A percentile compares a stretch with the other conserved stretches of the same genome.
Conservation (phyloP, 1,140 invertebrate species). For the Cydia strobilella region DNA sequence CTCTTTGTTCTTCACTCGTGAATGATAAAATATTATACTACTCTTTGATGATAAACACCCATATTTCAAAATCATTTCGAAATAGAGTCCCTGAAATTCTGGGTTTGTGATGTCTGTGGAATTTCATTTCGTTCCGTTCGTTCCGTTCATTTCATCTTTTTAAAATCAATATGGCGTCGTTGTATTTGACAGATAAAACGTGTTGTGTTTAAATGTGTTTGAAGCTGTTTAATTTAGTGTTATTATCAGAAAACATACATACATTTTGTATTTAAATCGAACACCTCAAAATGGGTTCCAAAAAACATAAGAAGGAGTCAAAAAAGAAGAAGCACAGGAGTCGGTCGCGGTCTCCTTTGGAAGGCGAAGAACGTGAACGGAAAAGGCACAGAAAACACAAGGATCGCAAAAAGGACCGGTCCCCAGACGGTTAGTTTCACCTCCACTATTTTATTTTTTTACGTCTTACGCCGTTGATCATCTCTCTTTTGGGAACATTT, state of each 20-base stretch:
- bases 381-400: slow-evolving; percentile 74
- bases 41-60: too few species aligned
- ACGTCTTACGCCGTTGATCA: slow-evolving; percentile 50
- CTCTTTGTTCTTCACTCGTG: too few species aligned
- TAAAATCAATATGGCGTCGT: too few species aligned
- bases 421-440: slow-evolving; percentile 69
- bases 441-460: slow-evolving; percentile 40
- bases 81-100: too few species aligned
- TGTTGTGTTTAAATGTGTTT: too few species aligned
- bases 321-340: slow-evolving; percentile 77
- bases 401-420: slow-evolving; percentile 72
- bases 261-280: neutral
- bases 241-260: neutral
- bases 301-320: slow-evolving; percentile 76
- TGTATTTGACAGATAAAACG: too few species aligned
- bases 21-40: too few species aligned
- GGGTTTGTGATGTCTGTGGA: too few species aligned
- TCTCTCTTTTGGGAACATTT: slow-evolving; percentile 43
- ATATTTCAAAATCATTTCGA: too few species aligned
- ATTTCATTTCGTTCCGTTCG: too few species aligned
- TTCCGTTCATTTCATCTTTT: too few species aligned
- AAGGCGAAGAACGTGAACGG: slow-evolving; percentile 64
- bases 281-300: slow-evolving; percentile 61
- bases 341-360: slow-evolving; percentile 66
- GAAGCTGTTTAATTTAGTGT: neutral